These are phyloP conservation scores for Clupea harengus DNA, from an alignment of 2,113 vertebrate species.

Conservation along the genomic window DNA sequence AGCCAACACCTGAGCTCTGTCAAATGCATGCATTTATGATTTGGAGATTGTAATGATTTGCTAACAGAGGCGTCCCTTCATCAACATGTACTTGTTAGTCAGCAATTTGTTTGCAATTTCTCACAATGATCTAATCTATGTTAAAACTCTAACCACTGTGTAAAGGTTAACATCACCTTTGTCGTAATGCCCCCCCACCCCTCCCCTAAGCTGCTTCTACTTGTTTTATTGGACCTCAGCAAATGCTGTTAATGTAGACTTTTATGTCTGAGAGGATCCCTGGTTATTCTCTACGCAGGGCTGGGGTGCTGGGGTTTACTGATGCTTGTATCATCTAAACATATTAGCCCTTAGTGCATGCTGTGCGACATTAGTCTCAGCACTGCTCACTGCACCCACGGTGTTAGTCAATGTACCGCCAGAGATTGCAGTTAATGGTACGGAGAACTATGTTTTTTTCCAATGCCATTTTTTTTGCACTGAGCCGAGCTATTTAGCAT, in stretches of 20 bases:
- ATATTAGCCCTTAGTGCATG: background rate
- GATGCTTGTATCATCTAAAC: background rate
- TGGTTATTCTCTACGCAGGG: background rate
- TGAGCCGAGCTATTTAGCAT: too few relatives aligned
- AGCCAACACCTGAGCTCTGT: constrained; percentile 40
- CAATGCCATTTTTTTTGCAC: too few relatives aligned
- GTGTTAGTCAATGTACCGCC: background rate
- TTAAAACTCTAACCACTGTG: background rate
- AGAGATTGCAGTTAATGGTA: background rate
- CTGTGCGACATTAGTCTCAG: background rate
- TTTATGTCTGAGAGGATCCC: background rate
- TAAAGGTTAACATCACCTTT: background rate
- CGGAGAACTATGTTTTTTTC: background rate
- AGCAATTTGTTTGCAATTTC: background rate
- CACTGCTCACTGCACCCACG: background rate
- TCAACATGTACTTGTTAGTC: background rate
- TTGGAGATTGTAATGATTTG: constrained; percentile 48
- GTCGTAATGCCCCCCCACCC: background rate
- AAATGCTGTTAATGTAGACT: background rate
- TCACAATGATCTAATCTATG: background rate
- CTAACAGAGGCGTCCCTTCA: background rate
- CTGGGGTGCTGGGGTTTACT: background rate
- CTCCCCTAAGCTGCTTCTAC: background rate
- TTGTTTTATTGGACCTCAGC: background rate
- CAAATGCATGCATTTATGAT: constrained; percentile 59